Evolutionary conservation across 2,888 invertebrate genomes (phyloP), one percentile per base, ranked within the genome.

Genomic region (Mimumesa dahlbomi): DNA sequence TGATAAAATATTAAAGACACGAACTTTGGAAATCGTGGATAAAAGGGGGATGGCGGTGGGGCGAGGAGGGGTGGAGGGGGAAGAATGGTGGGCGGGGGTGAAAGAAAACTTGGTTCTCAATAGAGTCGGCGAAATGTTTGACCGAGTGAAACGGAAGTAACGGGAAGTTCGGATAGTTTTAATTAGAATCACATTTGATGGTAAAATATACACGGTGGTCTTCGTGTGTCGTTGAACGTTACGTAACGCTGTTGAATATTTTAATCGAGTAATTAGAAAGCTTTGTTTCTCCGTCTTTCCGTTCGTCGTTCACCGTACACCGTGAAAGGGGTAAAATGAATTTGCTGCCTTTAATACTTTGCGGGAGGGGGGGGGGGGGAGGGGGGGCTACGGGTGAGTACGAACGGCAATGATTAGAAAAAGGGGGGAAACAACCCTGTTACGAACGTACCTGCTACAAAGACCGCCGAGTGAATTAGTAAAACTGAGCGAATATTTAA

Each of bases 211-310:
- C 14, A 11, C 14, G 21, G 22, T 43, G 21, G 7, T 19, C n/a
- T 4, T 21, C 4, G 13, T 21, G 21, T n/a, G n/a, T n/a, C n/a
- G n/a, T n/a, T n/a, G n/a, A n/a, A n/a, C n/a, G n/a, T n/a, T n/a
- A 46, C 46, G 21, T 38, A 36, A 6, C 6, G 11, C 43, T 36
- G 49, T 25, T 54, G 31, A 56, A 66, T 67, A 50, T 45, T 56
- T 65, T 38, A 56, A 56, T 50, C 7, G 67, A 38, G 22, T 31
- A 56, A 49, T 49, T 38, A 67, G 65, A 65, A 45, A 50, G 18
- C 14, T 1, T 11, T 18, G 43, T 46, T 50, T 6, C 18, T 5
- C 21, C 22, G 19, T 13, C 18, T 22, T 13, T 19, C 5, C 38
- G 14, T 3, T 40, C 14, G n/a, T n/a, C 14, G 3, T 19, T 21